Evolutionary conservation across 2,888 invertebrate genomes (phyloP).

Genomic region (Chaitophorus viminalis): DNA sequence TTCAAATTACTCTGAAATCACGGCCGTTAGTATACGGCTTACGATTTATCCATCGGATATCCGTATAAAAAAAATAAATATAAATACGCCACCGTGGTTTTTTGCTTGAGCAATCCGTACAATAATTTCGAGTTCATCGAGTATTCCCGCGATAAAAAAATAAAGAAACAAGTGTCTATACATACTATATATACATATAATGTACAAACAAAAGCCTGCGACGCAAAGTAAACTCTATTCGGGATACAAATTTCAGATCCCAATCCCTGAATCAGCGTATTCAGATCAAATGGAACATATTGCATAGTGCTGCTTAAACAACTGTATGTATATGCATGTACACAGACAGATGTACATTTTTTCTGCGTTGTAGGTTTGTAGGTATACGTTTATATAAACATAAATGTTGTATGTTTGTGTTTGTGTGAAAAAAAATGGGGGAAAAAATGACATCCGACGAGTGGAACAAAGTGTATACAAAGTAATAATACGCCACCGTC

Average conservation of each 20-base stretch:
- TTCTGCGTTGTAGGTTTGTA: no score
- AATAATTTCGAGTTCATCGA: background rate
- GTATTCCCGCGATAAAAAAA: background rate
- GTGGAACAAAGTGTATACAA: background rate
- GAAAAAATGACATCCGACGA: background rate
- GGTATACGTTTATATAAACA: background rate
- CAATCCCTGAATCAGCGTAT: background rate
- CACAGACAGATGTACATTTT: background rate
- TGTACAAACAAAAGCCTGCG: no score
- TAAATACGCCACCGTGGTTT: no score
- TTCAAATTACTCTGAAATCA: no score
- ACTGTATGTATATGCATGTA: background rate
- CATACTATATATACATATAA: background rate
- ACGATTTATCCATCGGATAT: no score
- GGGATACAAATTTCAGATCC: background rate
- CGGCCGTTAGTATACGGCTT: no score
- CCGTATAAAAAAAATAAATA: no score
- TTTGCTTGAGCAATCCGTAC: background rate
- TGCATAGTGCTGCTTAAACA: background rate
- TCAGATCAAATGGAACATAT: background rate
- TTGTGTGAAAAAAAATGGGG: background rate
- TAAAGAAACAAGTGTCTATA: background rate
- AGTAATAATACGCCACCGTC: background rate
- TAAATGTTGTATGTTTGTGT: background rate
- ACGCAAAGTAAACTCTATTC: background rate